Evolutionary conservation across 2,888 invertebrate species (phyloP), one percentile per base, ranked within the genome.

Genomic region (Hoplodrina blanda): DNA sequence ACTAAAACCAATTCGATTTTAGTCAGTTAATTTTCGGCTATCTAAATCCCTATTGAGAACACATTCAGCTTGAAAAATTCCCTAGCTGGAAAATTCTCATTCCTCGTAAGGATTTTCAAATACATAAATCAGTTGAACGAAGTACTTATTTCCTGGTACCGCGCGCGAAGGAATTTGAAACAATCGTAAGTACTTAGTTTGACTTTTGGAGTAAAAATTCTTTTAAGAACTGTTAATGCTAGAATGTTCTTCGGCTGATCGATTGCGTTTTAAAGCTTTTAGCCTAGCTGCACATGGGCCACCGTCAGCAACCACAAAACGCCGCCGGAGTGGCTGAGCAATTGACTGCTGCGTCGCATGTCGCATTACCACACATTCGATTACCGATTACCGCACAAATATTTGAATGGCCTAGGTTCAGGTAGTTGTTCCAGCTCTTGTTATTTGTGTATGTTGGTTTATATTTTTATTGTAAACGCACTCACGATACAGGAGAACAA

Each of bases 161-260:
- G 54, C 19, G 69, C 73, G 67, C 70, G 15, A 41, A 72, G 30
- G 71, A 76, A 80, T 81, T 77, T 49, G 66, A 63, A 60, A 71
- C 44, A 62, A 50, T 11, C 25, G 25, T 25, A 25, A 20, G 63
- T 63, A 41, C 37, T 37, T 62, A 62, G 53, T 54, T 73, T 52
- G 20, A 60, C 54, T 82, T n/a, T 76, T 10, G 65, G 44, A 19
- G 64, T 62, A 67, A 79, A 73, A 59, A 71, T 69, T 69, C 82
- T 63, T 55, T 11, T 44, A 25, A 37, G 50, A 70, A 53, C 53
- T 49, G 46, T 73, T 66, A 54, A 60, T 66, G 66, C 20, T n/a
- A 57, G 69, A 79, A 73, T 77, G 68, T 76, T 72, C 52, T 60
- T 66, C 13, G 1, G n/a, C 30, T 64, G 68, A 63, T 67, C 56